phyloP scores from a whole-genome alignment of 2,113 vertebrate species.

The Columbina picui region DNA sequence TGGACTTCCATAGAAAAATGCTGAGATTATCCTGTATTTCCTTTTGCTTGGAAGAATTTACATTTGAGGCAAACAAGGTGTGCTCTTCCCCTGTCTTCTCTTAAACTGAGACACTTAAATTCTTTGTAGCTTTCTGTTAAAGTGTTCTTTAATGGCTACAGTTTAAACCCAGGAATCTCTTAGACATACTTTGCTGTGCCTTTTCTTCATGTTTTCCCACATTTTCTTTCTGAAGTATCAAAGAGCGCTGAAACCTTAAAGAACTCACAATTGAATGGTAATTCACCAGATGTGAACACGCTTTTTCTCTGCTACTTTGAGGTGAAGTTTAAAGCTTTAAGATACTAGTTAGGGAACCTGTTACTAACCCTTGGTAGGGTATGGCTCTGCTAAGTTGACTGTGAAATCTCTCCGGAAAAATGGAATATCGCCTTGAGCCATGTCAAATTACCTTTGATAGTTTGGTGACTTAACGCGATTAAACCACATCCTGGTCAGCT shows the following conservation, averaged over 20 bases:
- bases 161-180: neutral
- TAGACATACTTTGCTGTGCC: neutral
- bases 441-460: neutral
- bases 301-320: neutral
- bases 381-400: neutral
- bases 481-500: constrained; percentile 41
- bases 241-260: neutral
- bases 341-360: neutral
- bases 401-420: neutral
- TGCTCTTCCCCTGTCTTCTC: neutral
- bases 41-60: neutral
- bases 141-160: neutral
- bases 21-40: neutral
- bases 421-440: neutral
- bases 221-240: neutral
- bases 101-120: neutral
- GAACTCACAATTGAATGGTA: neutral
- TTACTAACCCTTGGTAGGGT: neutral
- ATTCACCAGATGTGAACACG: neutral
- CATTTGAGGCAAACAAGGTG: neutral
- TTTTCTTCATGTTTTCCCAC: neutral
- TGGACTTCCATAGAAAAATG: neutral
- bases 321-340: neutral
- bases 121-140: neutral
- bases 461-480: constrained; percentile 16